Percentiles rank a stretch among this genome's conserved stretches.
Conservation (phyloP, 2,113 vertebrate species). For the Zosterops lateralis region DNA sequence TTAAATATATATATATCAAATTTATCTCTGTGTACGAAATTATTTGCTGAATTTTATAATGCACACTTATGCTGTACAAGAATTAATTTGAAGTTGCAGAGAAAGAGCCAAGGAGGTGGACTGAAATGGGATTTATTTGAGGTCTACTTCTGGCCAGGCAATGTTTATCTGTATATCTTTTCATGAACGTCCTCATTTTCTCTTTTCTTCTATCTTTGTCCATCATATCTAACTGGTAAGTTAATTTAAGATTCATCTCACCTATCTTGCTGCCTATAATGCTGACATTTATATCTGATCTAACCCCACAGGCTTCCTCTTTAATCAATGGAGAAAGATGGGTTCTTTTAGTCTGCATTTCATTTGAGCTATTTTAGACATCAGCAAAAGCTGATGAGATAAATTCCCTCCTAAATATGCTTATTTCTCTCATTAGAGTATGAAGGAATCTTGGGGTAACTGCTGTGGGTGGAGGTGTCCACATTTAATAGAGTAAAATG, state of each 20-base stretch:
- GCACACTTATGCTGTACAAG: background rate
- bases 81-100: background rate
- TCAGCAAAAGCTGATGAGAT: constrained; percentile 18
- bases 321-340: constrained; percentile 54
- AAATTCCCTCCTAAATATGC: constrained; percentile 24
- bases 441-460: background rate
- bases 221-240: background rate
- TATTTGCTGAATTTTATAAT: background rate
- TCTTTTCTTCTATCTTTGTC: background rate
- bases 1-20: background rate
- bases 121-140: background rate
- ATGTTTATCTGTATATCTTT: background rate
- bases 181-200: background rate
- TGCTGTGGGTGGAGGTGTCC: background rate
- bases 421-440: constrained; percentile 19
- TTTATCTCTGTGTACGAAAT: background rate
- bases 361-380: constrained; percentile 52
- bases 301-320: constrained; percentile 52
- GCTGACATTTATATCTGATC: constrained; percentile 38
- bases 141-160: background rate
- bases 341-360: constrained; percentile 37
- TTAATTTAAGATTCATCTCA: constrained; percentile 46
- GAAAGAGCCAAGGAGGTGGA: background rate
- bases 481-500: background rate
- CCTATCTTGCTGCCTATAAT: constrained; percentile 19